These are phyloP conservation scores for Psophia crepitans DNA, from an alignment of 2,113 vertebrate species.

Conservation along the genomic window DNA sequence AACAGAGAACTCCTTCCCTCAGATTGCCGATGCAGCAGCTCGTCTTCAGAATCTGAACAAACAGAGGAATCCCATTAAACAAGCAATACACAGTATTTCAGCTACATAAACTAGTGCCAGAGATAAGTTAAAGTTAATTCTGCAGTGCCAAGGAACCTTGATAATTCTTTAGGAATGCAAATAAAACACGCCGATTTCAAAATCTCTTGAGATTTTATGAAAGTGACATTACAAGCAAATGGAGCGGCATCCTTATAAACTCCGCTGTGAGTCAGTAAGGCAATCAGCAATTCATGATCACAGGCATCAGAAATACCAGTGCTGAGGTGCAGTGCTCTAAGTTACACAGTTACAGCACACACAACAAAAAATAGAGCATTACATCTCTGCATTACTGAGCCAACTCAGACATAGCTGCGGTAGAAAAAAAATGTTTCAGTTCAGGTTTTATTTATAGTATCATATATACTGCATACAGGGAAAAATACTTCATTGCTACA, in stretches of 20 bases:
- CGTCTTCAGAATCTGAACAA: conserved; percentile 45
- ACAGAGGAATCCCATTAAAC: not conserved
- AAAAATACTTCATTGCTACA: not conserved
- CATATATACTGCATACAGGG: not conserved
- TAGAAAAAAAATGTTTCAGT: not conserved
- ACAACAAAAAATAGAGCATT: conserved; percentile 21
- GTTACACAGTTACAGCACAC: not conserved
- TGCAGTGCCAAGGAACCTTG: not conserved
- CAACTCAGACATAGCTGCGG: conserved; percentile 9
- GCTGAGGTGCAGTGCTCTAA: no score
- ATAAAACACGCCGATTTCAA: not conserved
- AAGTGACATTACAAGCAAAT: not conserved
- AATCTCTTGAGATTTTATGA: not conserved
- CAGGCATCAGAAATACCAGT: conserved; percentile 34
- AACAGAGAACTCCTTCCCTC: conserved; percentile 25
- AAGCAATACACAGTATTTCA: not conserved
- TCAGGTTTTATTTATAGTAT: conserved; percentile 1
- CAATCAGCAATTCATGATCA: not conserved
- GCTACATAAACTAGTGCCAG: not conserved
- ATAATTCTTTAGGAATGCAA: conserved; percentile 3
- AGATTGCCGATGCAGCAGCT: not conserved
- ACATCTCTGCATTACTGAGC: conserved; percentile 4
- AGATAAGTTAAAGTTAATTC: not conserved
- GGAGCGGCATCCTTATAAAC: not conserved
- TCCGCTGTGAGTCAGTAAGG: not conserved